A percentile compares a stretch with the other conserved stretches of the same genome.
Evolutionary conservation across 37 sponge, comb jelly and placozoan species (phyloP).

Genomic region (Beroe ovata): DNA sequence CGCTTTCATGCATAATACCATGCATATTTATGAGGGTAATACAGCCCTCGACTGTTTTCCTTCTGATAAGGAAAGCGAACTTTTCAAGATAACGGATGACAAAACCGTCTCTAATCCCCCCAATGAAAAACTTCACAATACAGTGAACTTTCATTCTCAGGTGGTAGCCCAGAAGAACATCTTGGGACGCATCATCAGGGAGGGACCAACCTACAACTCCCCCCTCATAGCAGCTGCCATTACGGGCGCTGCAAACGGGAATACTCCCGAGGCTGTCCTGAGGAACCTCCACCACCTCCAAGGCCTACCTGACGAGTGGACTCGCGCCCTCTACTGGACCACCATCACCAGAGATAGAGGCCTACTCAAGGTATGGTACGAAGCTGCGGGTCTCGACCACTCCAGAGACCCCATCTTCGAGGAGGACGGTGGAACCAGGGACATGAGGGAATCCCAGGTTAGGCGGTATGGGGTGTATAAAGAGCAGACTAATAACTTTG

Average conservation of each 20-base stretch:
- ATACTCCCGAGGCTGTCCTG: not conserved
- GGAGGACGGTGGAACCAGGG: not conserved
- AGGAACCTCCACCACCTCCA: not conserved
- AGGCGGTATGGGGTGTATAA: not conserved
- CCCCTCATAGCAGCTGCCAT: not conserved
- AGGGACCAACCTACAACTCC: not conserved
- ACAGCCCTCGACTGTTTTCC: not conserved
- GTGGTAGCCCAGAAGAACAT: not conserved
- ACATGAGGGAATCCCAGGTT: not conserved
- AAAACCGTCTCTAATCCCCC: not conserved
- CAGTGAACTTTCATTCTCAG: not conserved
- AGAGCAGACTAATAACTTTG: not conserved
- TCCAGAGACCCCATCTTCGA: not conserved
- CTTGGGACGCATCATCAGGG: not conserved
- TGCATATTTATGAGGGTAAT: not conserved
- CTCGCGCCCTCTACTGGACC: not conserved
- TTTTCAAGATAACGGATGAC: not conserved
- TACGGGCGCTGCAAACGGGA: not conserved
- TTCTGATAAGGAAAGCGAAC: not conserved
- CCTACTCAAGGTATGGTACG: not conserved
- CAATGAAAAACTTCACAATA: not conserved
- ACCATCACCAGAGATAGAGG: not conserved
- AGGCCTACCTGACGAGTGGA: not conserved
- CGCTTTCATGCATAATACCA: not conserved
- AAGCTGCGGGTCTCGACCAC: not conserved